These are phyloP conservation scores for Dusona sp. DNA, from an alignment of 2,888 invertebrate genomes.

Conservation along the genomic window DNA sequence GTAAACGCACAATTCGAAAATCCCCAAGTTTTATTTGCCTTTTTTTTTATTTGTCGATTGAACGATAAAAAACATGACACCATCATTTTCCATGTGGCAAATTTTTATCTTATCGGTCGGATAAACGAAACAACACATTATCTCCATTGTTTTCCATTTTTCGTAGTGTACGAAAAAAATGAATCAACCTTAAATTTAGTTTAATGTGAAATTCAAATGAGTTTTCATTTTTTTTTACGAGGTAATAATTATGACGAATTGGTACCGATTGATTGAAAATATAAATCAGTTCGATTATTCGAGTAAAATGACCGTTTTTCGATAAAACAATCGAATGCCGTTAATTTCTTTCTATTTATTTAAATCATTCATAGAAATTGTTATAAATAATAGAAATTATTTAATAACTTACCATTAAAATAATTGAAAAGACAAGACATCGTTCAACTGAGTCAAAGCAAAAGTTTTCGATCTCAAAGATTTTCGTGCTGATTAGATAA, in stretches of 20 bases:
- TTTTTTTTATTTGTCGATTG: background rate
- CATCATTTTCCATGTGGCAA: background rate
- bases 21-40: background rate
- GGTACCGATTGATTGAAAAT: no score
- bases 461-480: background rate
- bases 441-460: background rate
- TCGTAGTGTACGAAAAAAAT: background rate
- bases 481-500: background rate
- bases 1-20: background rate
- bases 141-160: background rate
- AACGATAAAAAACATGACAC: background rate
- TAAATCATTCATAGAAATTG: background rate
- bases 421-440: background rate
- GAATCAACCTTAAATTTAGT: background rate
- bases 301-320: no score
- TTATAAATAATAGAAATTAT: background rate
- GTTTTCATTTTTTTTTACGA: background rate
- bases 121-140: background rate
- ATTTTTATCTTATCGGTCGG: background rate
- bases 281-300: no score
- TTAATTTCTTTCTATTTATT: no score
- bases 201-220: background rate
- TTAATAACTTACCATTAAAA: background rate
- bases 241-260: no score
- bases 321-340: no score